Evolutionary conservation across 2,888 invertebrate genomes (phyloP).

Genomic region (Cephus rjabovi): DNA sequence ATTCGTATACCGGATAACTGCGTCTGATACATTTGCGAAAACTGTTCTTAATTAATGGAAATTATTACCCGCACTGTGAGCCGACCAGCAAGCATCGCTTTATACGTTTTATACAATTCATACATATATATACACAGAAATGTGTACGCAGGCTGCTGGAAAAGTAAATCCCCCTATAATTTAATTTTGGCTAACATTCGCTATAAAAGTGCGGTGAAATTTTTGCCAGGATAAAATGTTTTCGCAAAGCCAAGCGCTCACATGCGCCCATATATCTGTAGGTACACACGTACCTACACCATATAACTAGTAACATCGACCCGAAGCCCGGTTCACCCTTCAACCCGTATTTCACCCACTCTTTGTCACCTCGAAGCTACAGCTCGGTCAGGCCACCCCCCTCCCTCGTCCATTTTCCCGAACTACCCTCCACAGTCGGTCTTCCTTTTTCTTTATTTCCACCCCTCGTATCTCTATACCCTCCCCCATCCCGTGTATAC

Average conservation of each 20-base stretch:
- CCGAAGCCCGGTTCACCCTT: constrained; percentile 28
- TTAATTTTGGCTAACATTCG: not conserved
- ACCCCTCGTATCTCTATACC: not conserved
- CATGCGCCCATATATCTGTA: constrained; percentile 19
- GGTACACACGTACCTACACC: constrained; percentile 11
- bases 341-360: not conserved
- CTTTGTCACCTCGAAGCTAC: constrained; percentile 2
- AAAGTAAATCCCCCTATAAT: not conserved
- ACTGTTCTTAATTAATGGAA: not conserved
- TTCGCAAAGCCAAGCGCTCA: constrained; percentile 8
- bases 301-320: constrained; percentile 45
- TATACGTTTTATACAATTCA: not conserved
- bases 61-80: not conserved
- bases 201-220: not conserved
- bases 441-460: not conserved
- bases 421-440: constrained; percentile 10
- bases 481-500: not conserved
- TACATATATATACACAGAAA: too few relatives aligned
- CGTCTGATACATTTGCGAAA: not conserved
- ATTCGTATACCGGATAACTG: not conserved
- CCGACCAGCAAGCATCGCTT: not conserved
- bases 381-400: constrained; percentile 8
- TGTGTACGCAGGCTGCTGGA: not conserved
- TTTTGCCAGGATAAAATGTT: not conserved
- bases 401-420: not conserved